phyloP scores from a whole-genome alignment of 2,113 vertebrate species.

The Mugil cephalus region DNA sequence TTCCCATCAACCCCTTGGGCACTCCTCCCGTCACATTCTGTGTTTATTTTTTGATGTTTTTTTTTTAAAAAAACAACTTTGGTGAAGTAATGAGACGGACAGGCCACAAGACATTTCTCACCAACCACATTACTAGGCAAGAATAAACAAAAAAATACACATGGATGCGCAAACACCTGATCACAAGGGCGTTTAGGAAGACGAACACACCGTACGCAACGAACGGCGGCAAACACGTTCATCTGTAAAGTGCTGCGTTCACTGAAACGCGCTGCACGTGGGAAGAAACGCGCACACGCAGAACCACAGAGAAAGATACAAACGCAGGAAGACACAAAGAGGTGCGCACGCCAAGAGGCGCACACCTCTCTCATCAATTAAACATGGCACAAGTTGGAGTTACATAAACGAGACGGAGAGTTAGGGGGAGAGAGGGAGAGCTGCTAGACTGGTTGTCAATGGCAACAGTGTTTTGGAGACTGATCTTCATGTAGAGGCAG shows the following conservation, averaged over 20 bases:
- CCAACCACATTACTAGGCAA: not conserved
- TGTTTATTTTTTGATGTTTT: not conserved
- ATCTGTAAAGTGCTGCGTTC: not conserved
- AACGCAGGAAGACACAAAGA: not conserved
- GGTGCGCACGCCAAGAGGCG: too few species aligned
- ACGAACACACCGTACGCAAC: not conserved
- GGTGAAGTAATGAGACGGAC: too few species aligned
- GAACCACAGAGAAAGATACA: not conserved
- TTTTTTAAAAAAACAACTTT: not conserved
- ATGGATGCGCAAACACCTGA: not conserved
- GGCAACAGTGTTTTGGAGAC: slow-evolving; percentile 72
- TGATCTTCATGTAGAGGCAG: slow-evolving; percentile 31
- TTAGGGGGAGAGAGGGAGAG: slow-evolving; percentile 1
- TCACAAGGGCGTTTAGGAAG: too few species aligned
- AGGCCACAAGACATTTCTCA: too few species aligned
- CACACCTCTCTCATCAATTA: slow-evolving; percentile 45
- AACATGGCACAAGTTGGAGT: slow-evolving; percentile 34
- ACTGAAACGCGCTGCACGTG: not conserved
- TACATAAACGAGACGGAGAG: slow-evolving; percentile 29
- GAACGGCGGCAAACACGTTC: not conserved
- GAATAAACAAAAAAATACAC: not conserved
- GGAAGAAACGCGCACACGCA: not conserved
- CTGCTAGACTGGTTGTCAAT: slow-evolving; percentile 66
- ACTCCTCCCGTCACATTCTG: not conserved
- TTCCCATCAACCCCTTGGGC: slow-evolving; percentile 22